A percentile compares a stretch with the other conserved stretches of the same genome.
These are phyloP conservation scores for Lagopus muta DNA, from an alignment of 2,113 vertebrate species.

Conservation along the genomic window DNA sequence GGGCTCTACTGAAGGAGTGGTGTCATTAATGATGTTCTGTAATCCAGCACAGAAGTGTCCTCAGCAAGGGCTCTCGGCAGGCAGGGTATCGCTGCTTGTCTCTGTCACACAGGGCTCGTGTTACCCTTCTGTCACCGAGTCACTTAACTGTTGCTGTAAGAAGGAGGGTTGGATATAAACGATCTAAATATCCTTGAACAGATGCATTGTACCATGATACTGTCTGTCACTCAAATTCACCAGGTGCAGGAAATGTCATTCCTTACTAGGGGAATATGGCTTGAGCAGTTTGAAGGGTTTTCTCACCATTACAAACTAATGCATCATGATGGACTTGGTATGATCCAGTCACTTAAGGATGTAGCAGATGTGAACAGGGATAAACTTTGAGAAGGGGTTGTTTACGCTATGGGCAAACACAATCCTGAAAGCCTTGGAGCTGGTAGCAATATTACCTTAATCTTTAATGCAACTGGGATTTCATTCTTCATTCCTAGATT, in stretches of 20 bases:
- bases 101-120: not conserved
- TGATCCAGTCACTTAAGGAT: not conserved
- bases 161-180: not conserved
- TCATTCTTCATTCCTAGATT: not conserved
- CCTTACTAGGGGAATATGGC: not conserved
- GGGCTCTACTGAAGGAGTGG: not conserved
- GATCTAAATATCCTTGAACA: not conserved
- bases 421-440: not conserved
- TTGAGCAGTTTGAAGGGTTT: not conserved
- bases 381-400: not conserved
- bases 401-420: not conserved
- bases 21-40: not conserved
- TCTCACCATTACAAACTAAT: not conserved
- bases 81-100: not conserved
- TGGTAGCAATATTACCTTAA: not conserved
- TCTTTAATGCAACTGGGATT: not conserved
- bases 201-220: not conserved
- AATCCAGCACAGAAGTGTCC: not conserved
- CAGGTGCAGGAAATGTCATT: not conserved
- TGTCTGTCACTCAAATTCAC: not conserved
- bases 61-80: not conserved
- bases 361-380: rapidly evolving
- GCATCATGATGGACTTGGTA: not conserved
- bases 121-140: not conserved
- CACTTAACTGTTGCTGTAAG: not conserved